phyloP scores from a whole-genome alignment of 2,888 invertebrate species.

The Plemyria rubiginata region DNA sequence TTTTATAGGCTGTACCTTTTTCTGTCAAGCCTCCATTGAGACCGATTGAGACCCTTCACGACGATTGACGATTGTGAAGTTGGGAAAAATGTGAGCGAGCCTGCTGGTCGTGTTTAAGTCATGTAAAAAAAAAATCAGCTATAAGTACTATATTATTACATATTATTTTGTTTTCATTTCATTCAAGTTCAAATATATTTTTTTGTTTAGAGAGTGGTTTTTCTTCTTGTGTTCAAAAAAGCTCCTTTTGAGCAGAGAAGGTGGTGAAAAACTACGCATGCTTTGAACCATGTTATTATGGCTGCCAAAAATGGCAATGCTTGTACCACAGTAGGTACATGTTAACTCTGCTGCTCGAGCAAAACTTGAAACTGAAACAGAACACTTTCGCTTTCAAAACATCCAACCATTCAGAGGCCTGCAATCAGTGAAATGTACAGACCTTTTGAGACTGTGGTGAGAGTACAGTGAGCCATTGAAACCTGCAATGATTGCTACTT shows the following conservation, averaged over 20 bases:
- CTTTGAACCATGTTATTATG: no score
- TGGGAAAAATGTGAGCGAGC: not conserved
- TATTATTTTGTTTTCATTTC: no score
- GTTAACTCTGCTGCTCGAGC: not conserved
- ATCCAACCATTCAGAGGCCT: slow-evolving; percentile 17
- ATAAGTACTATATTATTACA: no score
- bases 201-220: no score
- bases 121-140: no score
- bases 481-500: slow-evolving; percentile 27
- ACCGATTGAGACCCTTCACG: slow-evolving; percentile 7
- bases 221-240: no score
- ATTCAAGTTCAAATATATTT: no score
- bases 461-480: slow-evolving; percentile 21
- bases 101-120: not conserved
- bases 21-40: slow-evolving; percentile 15
- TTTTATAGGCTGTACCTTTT: slow-evolving; percentile 14
- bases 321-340: not conserved
- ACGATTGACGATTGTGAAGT: slow-evolving; percentile 12
- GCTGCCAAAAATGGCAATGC: not conserved
- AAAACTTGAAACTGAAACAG: slow-evolving; percentile 13
- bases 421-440: slow-evolving; percentile 27
- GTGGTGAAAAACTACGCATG: no score
- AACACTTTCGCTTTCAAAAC: slow-evolving; percentile 20
- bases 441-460: slow-evolving; percentile 14
- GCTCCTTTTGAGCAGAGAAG: no score